Conservation (phyloP, 2,888 invertebrate species). For the Blomia tropicalis region DNA sequence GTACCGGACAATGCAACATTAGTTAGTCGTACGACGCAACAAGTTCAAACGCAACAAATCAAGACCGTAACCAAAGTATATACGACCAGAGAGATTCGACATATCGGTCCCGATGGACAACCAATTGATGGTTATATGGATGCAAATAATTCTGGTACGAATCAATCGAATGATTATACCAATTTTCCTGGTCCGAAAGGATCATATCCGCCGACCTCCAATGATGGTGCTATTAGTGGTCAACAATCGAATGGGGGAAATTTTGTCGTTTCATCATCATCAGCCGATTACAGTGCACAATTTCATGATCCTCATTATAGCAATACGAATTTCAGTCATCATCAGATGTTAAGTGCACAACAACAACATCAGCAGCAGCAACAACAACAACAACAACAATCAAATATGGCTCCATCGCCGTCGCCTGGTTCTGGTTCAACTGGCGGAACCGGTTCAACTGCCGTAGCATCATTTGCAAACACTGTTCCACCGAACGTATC, state of each 20-base stretch:
- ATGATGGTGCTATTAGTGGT: too few species aligned
- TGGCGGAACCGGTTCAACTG: conserved; percentile 26
- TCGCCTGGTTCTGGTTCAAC: conserved; percentile 26
- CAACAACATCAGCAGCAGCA: too few species aligned
- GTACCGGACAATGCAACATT: conserved; percentile 27
- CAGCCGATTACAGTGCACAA: background rate
- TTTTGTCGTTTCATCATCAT: background rate
- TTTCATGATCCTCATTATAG: background rate
- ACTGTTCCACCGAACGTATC: background rate
- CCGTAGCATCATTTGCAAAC: conserved; percentile 17
- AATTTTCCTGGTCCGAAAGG: conserved; percentile 22
- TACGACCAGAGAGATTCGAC: conserved; percentile 42
- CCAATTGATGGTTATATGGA: conserved; percentile 20
- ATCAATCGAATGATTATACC: conserved; percentile 26
- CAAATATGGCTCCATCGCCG: conserved; percentile 25
- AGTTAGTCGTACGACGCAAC: conserved; percentile 28
- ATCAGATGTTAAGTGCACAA: background rate
- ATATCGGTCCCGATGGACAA: conserved; percentile 43
- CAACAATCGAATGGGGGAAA: background rate
- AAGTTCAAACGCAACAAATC: conserved; percentile 30
- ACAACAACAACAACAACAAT: background rate
- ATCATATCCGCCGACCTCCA: background rate
- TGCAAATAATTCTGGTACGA: background rate
- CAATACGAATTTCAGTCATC: conserved; percentile 3
- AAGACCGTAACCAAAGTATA: conserved; percentile 54